Conservation (phyloP, 2,797 vertebrate genomes). For the Chelon labrosus region DNA sequence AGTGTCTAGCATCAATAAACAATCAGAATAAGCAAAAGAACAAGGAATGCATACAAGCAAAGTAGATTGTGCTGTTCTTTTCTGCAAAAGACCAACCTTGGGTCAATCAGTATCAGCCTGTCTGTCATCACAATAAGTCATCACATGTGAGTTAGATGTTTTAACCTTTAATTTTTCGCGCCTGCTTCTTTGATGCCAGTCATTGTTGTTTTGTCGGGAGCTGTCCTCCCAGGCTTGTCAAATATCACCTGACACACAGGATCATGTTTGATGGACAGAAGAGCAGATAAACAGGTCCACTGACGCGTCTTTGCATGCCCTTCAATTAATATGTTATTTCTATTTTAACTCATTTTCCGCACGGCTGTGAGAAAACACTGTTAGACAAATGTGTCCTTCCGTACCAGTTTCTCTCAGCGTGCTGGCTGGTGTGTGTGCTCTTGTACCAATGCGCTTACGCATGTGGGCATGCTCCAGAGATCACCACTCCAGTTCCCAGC, state of each 20-base stretch:
- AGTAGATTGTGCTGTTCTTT: background rate
- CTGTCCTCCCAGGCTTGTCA: conserved; percentile 45
- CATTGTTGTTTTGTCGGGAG: conserved; percentile 18
- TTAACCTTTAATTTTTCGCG: conserved; percentile 47
- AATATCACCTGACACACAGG: conserved; percentile 49
- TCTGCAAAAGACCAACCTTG: background rate
- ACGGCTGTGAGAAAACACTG: conserved; percentile 19
- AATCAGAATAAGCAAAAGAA: background rate
- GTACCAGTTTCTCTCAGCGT: conserved; percentile 7
- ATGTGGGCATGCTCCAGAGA: conserved; percentile 64
- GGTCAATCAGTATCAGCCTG: background rate
- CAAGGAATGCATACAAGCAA: background rate
- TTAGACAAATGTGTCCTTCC: conserved; percentile 24
- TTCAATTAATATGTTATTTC: conserved; percentile 30
- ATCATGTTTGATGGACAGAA: conserved; percentile 51
- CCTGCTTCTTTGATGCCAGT: conserved; percentile 26
- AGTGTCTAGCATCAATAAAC: background rate
- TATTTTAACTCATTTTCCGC: conserved; percentile 29
- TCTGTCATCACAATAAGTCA: background rate
- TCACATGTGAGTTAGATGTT: conserved; percentile 23
- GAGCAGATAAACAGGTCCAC: conserved; percentile 35
- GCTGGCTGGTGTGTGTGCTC: background rate
- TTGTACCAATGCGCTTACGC: conserved; percentile 16
- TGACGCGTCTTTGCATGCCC: conserved; percentile 16
- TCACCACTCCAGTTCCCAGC: conserved; percentile 58